Percentiles rank a stretch among this genome's conserved stretches.
Evolutionary conservation across 2,888 invertebrate species (phyloP).

Genomic region (Drosophila basisetae): DNA sequence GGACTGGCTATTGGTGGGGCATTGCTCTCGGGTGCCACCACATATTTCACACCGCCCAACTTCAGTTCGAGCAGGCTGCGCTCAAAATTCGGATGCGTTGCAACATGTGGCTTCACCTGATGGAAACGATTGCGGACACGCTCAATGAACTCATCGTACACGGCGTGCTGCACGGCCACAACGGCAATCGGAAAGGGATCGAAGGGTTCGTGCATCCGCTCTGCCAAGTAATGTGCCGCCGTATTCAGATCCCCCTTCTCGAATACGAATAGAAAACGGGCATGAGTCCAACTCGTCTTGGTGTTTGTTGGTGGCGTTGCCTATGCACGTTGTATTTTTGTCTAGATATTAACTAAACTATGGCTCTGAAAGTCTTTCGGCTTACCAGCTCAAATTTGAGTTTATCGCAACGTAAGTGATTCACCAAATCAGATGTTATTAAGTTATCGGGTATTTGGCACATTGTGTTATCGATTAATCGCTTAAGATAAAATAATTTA

Average conservation of each 20-base stretch:
- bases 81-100: constrained; percentile 47
- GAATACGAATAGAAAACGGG: constrained; percentile 77
- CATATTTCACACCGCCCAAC: constrained; percentile 49
- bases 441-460: constrained; percentile 44
- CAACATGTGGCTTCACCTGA: constrained; percentile 56
- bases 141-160: constrained; percentile 67
- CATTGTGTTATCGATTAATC: constrained; percentile 33
- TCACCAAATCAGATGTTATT: constrained; percentile 56
- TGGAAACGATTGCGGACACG: constrained; percentile 66
- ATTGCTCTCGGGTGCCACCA: constrained; percentile 50
- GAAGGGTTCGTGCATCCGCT: constrained; percentile 75
- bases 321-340: background rate
- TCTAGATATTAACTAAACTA: background rate
- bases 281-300: constrained; percentile 40
- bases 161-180: constrained; percentile 79
- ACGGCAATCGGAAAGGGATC: constrained; percentile 65
- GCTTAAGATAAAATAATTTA: constrained; percentile 35
- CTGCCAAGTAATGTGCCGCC: constrained; percentile 73
- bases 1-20: constrained; percentile 60
- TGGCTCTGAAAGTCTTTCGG: too few relatives aligned
- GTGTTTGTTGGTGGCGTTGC: background rate
- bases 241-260: constrained; percentile 79
- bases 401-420: constrained; percentile 33
- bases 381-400: constrained; percentile 17
- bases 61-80: constrained; percentile 49